Evolutionary conservation across 2,797 vertebrate species (phyloP), one percentile per base, ranked within the genome.

Genomic region (Limosa lapponica): DNA sequence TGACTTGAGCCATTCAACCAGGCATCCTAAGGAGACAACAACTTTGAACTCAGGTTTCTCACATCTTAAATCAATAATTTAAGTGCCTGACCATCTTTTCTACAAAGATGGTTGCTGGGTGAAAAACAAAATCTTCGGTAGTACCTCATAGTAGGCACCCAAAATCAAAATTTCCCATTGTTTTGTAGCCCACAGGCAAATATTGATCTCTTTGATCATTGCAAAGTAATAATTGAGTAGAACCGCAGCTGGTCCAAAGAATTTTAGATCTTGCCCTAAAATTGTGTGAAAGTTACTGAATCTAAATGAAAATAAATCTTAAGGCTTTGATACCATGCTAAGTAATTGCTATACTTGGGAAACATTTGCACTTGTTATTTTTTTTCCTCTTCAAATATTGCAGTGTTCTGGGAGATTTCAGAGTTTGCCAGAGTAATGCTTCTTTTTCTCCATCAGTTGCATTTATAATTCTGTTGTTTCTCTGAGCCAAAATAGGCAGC

Each of bases 401-500:
- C 41, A 74, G 14, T 5, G 17, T 87, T 85, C 89, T 83, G 69
- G 49, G 65, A 88, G 39, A 93, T 91, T 81, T 92, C 89, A 58
- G 44, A 65, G 19, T 86, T 74, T 3, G 1, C 16, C 71, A 51
- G 23, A 59, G 19, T 41, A 75, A 61, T 41, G 28, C 19, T 87
- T 44, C 43, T 75, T 81, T 82, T 69, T 59, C 41, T 84, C 39
- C 28, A 71, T 44, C 61, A 79, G 46, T 15, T 85, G 54, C 37
- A 70, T 58, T 90, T 81, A 75, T 24, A 59, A 82, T 90, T 91
- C 46, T 52, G 11, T 74, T 91, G 23, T 44, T 89, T 93, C 41
- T 92, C 39, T 59, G 39, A 90, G 93, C 77, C 82, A 93, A 88
- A 94, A 90, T 13, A 90, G 65, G 73, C 85, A 95, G 85, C n/a